Conservation (phyloP, 2,888 invertebrate genomes). For the Electrophaes corylata region DNA sequence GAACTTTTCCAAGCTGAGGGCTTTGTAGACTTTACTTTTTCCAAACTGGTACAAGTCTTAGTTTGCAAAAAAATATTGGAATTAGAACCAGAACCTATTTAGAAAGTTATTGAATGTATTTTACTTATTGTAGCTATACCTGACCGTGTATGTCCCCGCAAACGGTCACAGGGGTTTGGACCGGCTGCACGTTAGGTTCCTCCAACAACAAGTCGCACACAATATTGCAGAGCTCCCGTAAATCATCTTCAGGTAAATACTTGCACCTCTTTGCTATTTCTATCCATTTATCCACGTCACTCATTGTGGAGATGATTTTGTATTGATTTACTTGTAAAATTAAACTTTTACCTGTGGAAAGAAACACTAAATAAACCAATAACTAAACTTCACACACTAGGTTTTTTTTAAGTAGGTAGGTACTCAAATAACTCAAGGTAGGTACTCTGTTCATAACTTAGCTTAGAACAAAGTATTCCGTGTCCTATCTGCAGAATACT, state of each 20-base stretch:
- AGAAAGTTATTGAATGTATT: neutral
- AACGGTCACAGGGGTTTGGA: conserved; percentile 98
- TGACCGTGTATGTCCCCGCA: conserved; percentile 99
- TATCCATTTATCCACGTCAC: conserved; percentile 97
- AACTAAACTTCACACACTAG: too few relatives aligned
- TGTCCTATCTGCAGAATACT: too few relatives aligned
- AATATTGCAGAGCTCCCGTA: conserved; percentile 98
- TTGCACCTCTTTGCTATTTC: conserved; percentile 98
- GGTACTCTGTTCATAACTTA: too few relatives aligned
- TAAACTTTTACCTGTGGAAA: too few relatives aligned
- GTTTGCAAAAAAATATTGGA: too few relatives aligned
- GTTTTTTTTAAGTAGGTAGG: too few relatives aligned
- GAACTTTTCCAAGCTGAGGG: neutral
- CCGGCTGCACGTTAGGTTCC: conserved; percentile 98
- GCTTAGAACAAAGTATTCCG: too few relatives aligned
- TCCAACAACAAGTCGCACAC: conserved; percentile 97
- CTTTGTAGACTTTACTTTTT: neutral
- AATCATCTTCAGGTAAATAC: conserved; percentile 99
- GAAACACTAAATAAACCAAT: too few relatives aligned
- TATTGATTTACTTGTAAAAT: neutral
- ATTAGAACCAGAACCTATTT: too few relatives aligned
- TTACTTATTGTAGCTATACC: conserved; percentile 85
- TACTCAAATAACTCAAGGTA: too few relatives aligned
- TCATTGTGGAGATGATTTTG: conserved; percentile 80
- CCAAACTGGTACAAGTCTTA: too few relatives aligned